Percentiles rank a stretch among this genome's conserved stretches.
Conservation (phyloP, 2,797 vertebrate species). For the Paguma larvata region DNA sequence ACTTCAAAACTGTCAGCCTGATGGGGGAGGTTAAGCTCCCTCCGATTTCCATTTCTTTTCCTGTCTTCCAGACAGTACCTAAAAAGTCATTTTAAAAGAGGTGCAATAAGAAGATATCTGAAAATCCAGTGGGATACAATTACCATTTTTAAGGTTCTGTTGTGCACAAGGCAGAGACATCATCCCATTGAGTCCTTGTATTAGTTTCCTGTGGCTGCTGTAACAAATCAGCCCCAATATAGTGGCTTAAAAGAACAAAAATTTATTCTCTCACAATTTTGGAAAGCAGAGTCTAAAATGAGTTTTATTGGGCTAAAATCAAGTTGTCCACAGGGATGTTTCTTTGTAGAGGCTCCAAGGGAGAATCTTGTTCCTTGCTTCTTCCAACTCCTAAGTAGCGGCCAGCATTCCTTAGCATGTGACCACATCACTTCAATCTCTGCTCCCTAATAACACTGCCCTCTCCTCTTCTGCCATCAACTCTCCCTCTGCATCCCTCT, state of each 20-base stretch:
- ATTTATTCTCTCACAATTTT: not conserved
- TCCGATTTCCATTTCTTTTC: not conserved
- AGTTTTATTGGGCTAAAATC: not conserved
- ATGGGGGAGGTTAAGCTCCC: not conserved
- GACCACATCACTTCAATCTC: not conserved
- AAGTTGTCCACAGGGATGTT: not conserved
- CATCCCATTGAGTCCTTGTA: not conserved
- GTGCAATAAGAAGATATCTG: not conserved
- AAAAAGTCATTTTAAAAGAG: not conserved
- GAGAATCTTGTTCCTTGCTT: not conserved
- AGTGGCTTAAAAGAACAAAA: not conserved
- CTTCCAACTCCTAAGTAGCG: not conserved
- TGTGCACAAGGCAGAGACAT: not conserved
- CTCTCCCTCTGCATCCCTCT: not conserved
- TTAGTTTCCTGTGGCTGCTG: not conserved
- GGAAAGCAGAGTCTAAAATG: not conserved
- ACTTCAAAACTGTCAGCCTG: slow-evolving; percentile 11
- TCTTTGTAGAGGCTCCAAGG: not conserved
- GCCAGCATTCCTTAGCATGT: not conserved
- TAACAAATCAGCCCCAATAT: not conserved
- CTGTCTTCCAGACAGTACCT: not conserved
- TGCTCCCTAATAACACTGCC: not conserved
- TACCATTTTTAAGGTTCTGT: not conserved
- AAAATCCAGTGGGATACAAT: not conserved
- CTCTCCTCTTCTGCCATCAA: not conserved